These are phyloP conservation scores for Germaria angustata DNA, from an alignment of 2,888 invertebrate species.

Conservation along the genomic window DNA sequence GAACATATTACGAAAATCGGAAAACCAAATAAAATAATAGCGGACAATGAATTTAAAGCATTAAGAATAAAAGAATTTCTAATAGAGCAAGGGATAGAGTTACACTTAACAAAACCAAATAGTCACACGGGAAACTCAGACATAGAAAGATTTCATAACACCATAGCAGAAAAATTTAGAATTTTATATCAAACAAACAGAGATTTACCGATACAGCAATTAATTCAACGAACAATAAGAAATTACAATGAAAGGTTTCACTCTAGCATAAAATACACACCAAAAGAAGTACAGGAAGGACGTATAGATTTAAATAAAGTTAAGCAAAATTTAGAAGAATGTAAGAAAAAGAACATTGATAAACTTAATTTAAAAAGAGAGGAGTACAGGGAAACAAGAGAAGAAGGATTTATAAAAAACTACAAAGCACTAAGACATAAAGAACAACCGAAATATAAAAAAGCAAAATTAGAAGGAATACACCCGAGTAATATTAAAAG, in stretches of 20 bases:
- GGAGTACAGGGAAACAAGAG: background rate
- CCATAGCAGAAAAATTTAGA: background rate
- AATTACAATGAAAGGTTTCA: conserved; percentile 1
- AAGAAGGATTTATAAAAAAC: background rate
- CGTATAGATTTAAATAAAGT: background rate
- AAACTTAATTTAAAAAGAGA: background rate
- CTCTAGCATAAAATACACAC: background rate
- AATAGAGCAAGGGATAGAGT: background rate
- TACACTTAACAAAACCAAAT: background rate
- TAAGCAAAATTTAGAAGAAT: background rate
- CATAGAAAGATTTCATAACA: background rate
- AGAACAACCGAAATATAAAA: conserved; percentile 1
- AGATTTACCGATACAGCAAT: background rate
- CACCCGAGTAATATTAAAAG: background rate
- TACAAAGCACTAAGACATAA: background rate
- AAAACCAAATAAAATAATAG: background rate
- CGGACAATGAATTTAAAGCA: background rate
- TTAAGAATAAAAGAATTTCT: background rate
- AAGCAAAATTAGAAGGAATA: background rate
- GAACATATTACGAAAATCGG: background rate
- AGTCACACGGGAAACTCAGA: no score
- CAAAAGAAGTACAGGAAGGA: background rate
- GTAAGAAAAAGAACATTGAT: background rate
- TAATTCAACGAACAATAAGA: background rate
- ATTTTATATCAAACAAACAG: background rate